Base-by-base conservation (phyloP, 2,113 vertebrate species). In the Pollimyrus isidori region DNA sequence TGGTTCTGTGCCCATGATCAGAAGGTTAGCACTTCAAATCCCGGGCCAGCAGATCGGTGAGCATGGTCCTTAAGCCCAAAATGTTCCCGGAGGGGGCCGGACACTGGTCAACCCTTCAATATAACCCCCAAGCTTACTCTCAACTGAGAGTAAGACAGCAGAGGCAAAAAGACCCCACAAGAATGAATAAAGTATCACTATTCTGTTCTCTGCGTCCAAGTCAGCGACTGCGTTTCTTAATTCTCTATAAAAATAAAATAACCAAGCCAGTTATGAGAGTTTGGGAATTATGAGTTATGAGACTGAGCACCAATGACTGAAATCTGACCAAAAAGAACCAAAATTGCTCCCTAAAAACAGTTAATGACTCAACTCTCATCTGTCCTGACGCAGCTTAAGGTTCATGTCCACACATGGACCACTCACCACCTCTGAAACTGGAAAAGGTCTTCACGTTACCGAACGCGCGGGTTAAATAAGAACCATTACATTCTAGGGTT, bases 291-390 rank as follows among this genome's bases (percentile, higher is more conserved):
- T 56, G 52, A 65, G 21, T 46, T 46, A 85, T 13, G 46, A n/a
- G 83, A 48, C 10, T 86, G 23, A 13, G 42, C 23, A 86, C 46
- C 48, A 86, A 23, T 86, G 42, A 76, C 90, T 90, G 89, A 93
- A 69, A 30, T 69, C 3, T 65, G n/a, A 65, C 62, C n/a, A 65
- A 65, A 65, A 65, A 26, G 0, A 69, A 65, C 62, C n/a, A 65
- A 30, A 11, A 69, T 69, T 69, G 10, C 26, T 69, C n/a, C 13
- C n/a, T n/a, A 39, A 76, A 76, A 17, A 76, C 69, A 76, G 35
- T 35, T 7, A 85, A 48, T 49, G 83, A 86, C 83, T 5, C 45
- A 23, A 49, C 45, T 50, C 5, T 30, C 83, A 48, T 23, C 83
- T 49, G 83, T 15, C 23, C 48, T 50, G 42, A 50, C 5, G 13